phyloP scores from a whole-genome alignment of 2,113 vertebrate genomes.

The Phycodurus eques region DNA sequence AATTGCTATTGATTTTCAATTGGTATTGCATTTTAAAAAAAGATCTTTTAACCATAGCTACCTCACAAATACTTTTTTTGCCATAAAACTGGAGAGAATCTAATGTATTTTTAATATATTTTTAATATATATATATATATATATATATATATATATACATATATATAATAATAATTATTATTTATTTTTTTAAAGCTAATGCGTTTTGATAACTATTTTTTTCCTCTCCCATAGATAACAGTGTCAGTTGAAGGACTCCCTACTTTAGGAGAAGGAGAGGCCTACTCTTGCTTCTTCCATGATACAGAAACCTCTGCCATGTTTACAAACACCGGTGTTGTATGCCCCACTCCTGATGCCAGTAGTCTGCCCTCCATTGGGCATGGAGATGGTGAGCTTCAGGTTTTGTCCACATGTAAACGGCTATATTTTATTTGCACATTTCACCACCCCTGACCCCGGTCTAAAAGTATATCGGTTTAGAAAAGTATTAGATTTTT shows the following conservation, averaged over 20 bases:
- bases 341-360: conserved; percentile 84
- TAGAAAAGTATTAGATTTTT: not conserved
- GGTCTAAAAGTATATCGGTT: not conserved
- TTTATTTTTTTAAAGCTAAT: no score
- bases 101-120: no score
- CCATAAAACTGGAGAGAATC: no score
- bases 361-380: conserved; percentile 75
- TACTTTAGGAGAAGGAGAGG: conserved; percentile 76
- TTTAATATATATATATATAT: no score
- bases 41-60: no score
- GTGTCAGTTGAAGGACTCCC: conserved; percentile 83
- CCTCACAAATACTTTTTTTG: no score
- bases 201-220: not conserved
- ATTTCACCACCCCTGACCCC: not conserved
- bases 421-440: not conserved
- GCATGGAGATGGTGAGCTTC: conserved; percentile 80
- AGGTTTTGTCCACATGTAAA: not conserved
- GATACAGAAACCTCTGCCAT: conserved; percentile 81
- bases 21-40: no score
- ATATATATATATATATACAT: no score
- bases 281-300: conserved; percentile 88
- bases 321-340: conserved; percentile 77
- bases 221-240: conserved; percentile 74
- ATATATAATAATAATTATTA: no score
- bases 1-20: no score